A percentile compares a stretch with the other conserved stretches of the same genome.
Conservation (phyloP, 2,888 invertebrate genomes). For the Noctua pronuba region DNA sequence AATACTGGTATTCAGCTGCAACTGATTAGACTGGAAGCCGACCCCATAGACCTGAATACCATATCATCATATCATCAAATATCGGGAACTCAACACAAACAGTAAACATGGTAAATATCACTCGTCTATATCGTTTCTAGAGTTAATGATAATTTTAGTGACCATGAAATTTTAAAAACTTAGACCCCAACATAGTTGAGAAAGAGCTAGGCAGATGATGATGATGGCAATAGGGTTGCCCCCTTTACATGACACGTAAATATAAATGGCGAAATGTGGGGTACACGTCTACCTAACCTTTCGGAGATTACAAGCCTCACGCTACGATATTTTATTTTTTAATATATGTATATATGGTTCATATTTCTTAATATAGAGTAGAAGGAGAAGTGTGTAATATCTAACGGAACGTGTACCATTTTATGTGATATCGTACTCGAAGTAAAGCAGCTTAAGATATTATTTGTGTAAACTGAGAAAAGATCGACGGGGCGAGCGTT, state of each 20-base stretch:
- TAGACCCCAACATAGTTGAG: not conserved
- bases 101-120: too few species aligned
- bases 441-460: constrained; percentile 40
- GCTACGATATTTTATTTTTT: not conserved
- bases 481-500: constrained; percentile 26
- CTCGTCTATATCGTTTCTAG: too few species aligned
- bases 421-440: constrained; percentile 3
- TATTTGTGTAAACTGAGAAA: constrained; percentile 39
- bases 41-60: too few species aligned
- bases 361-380: not conserved
- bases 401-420: not conserved
- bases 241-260: not conserved
- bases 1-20: not conserved
- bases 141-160: too few species aligned
- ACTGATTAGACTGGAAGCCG: not conserved
- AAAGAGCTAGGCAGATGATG: not conserved
- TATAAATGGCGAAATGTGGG: not conserved
- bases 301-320: not conserved
- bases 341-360: not conserved
- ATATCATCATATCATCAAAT: too few species aligned
- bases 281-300: not conserved
- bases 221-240: not conserved
- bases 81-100: too few species aligned
- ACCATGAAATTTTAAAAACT: too few species aligned
- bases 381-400: not conserved